phyloP scores from a whole-genome alignment of 92 coral and sea anemone genomes.

The Hydrozoanthus gracilis region DNA sequence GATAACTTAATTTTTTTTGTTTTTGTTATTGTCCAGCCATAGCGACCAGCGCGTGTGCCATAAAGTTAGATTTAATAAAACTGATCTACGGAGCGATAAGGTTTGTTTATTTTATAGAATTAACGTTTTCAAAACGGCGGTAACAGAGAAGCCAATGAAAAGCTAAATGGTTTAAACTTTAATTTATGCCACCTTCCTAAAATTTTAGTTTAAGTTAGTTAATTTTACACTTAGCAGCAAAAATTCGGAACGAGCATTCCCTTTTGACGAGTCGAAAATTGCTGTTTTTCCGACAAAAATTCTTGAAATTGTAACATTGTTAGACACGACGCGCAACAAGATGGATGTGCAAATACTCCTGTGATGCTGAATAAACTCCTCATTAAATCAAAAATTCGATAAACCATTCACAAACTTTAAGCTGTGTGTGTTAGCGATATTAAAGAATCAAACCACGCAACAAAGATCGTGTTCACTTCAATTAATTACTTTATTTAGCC shows the following conservation, averaged over 20 bases:
- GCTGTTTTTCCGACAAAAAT: constrained; percentile 23
- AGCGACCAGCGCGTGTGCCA: constrained; percentile 28
- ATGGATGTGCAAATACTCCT: constrained; percentile 10
- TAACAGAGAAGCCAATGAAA: background rate
- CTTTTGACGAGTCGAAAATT: constrained; percentile 7
- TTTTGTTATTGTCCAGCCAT: constrained; percentile 1
- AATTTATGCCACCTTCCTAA: constrained; percentile 34
- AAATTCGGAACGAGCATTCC: constrained; percentile 33
- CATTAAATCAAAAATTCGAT: constrained; percentile 7
- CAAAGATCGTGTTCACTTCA: constrained; percentile 69
- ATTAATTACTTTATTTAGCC: constrained; percentile 74
- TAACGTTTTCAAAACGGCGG: constrained; percentile 38
- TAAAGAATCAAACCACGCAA: constrained; percentile 39
- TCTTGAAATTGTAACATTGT: constrained; percentile 16
- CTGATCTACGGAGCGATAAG: constrained; percentile 11
- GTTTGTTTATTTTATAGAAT: constrained; percentile 51
- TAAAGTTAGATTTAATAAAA: constrained; percentile 14
- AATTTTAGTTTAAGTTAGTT: constrained; percentile 30
- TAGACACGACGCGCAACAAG: constrained; percentile 1
- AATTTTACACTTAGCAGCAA: constrained; percentile 23
- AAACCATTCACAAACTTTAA: constrained; percentile 31
- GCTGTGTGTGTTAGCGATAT: constrained; percentile 43
- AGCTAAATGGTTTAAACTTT: constrained; percentile 46
- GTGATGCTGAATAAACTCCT: constrained; percentile 20
- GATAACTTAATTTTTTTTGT: background rate